These are phyloP conservation scores for Melanaphis sacchari DNA, from an alignment of 1,140 invertebrate genomes.

Conservation along the genomic window DNA sequence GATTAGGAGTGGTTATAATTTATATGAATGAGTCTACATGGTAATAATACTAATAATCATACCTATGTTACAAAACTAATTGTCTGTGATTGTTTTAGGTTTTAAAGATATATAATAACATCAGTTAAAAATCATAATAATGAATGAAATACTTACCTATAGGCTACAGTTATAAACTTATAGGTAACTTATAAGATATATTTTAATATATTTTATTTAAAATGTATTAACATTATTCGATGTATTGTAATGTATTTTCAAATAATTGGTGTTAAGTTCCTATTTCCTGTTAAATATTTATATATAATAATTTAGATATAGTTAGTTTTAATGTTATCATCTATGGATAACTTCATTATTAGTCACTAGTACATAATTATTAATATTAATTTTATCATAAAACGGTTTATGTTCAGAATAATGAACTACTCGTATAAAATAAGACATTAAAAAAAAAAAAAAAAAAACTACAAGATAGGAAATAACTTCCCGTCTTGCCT, in stretches of 20 bases:
- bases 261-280: too few species aligned
- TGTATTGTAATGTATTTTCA: neutral
- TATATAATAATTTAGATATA: too few species aligned
- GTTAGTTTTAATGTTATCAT: too few species aligned
- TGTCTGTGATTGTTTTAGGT: neutral
- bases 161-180: neutral
- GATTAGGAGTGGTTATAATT: neutral
- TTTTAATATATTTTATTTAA: constrained; percentile 4
- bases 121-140: neutral
- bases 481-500: too few species aligned
- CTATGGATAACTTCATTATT: too few species aligned
- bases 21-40: neutral
- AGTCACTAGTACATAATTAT: too few species aligned
- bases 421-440: too few species aligned
- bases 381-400: too few species aligned
- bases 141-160: neutral
- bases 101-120: neutral
- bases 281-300: too few species aligned
- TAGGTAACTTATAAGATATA: neutral
- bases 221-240: neutral
- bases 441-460: too few species aligned
- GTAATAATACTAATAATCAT: neutral
- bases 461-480: too few species aligned
- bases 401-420: too few species aligned
- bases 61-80: neutral